A percentile compares a stretch with the other conserved stretches of the same genome.
Conservation (phyloP, 2,113 vertebrate species). For the Phoxinus phoxinus region DNA sequence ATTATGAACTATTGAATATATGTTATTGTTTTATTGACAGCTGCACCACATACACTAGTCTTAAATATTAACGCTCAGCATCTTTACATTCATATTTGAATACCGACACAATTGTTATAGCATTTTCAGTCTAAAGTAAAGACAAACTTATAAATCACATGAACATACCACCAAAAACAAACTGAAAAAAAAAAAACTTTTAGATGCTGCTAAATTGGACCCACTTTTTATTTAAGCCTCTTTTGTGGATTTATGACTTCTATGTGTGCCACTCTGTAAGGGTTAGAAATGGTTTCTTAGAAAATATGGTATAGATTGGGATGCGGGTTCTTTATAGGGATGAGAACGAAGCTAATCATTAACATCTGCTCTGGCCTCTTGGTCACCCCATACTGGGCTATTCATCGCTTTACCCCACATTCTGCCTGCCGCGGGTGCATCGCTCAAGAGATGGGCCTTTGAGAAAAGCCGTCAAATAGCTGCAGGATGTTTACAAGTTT, state of each 20-base stretch:
- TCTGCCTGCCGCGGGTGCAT: constrained; percentile 76
- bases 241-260: constrained; percentile 28
- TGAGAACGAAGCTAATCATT: constrained; percentile 82
- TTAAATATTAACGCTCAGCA: not conserved
- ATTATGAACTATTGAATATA: constrained; percentile 79
- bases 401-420: constrained; percentile 73
- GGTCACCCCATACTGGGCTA: constrained; percentile 81
- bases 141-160: not conserved
- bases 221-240: not conserved
- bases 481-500: constrained; percentile 51
- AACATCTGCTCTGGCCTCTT: constrained; percentile 84
- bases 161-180: not conserved
- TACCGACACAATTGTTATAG: not conserved
- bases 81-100: not conserved
- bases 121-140: not conserved
- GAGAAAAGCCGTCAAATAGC: constrained; percentile 60
- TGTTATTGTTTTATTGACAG: not conserved
- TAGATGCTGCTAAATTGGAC: not conserved
- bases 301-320: constrained; percentile 15
- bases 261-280: constrained; percentile 10
- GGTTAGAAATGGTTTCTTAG: constrained; percentile 46
- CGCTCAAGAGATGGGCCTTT: constrained; percentile 72
- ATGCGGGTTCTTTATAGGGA: constrained; percentile 65
- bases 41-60: not conserved
- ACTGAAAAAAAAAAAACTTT: not conserved